Conservation (phyloP, 2,888 invertebrate genomes). For the Drosophila kokeensis region DNA sequence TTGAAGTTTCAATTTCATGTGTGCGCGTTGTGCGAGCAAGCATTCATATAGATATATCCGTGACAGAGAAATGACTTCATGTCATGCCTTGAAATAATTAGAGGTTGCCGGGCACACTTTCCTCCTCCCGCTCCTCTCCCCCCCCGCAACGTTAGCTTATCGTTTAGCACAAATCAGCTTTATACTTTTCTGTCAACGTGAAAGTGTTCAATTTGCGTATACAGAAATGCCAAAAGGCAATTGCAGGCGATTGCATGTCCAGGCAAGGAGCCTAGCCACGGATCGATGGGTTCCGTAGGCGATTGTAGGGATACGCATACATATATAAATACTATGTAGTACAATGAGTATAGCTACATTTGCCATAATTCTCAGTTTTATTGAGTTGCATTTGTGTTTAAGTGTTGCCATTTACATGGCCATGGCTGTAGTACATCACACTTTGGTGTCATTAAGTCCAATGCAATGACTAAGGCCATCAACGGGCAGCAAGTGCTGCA, state of each 20-base stretch:
- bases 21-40: conserved; percentile 31
- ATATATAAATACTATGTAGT: neutral
- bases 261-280: conserved; percentile 24
- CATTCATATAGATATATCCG: conserved; percentile 67
- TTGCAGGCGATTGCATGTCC: conserved; percentile 63
- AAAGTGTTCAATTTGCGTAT: conserved; percentile 44
- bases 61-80: conserved; percentile 81
- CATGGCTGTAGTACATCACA: conserved; percentile 18
- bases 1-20: conserved; percentile 79
- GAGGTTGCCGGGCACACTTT: conserved; percentile 58
- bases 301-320: neutral
- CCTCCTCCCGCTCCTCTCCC: neutral
- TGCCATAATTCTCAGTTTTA: neutral
- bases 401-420: conserved; percentile 1
- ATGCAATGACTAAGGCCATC: conserved; percentile 57
- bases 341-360: neutral
- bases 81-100: conserved; percentile 84
- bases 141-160: conserved; percentile 52
- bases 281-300: conserved; percentile 19
- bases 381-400: neutral
- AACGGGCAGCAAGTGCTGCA: conserved; percentile 29
- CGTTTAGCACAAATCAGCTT: conserved; percentile 71
- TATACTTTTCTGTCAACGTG: conserved; percentile 38
- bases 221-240: conserved; percentile 30
- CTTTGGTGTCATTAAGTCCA: conserved; percentile 63